Conservation (phyloP, 1,140 invertebrate genomes). For the Diachasmimorpha longicaudata region DNA sequence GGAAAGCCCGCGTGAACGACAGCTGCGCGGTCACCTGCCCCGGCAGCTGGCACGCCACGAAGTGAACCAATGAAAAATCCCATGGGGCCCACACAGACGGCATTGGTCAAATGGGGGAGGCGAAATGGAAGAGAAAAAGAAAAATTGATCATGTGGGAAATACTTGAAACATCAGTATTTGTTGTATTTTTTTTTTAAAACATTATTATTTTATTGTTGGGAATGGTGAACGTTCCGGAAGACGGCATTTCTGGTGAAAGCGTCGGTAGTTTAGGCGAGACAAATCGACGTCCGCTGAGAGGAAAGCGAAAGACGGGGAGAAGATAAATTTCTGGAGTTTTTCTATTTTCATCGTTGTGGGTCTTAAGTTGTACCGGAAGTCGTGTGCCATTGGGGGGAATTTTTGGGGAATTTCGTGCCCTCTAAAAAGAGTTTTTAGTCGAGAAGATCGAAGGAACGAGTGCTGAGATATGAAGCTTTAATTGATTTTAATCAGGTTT, state of each 20-base stretch:
- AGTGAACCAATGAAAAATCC: slow-evolving; percentile 11
- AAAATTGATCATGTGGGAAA: background rate
- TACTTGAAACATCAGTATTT: background rate
- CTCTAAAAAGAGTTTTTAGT: no score
- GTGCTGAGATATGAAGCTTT: no score
- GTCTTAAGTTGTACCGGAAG: background rate
- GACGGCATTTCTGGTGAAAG: slow-evolving; percentile 22
- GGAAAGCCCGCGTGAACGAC: slow-evolving; percentile 29
- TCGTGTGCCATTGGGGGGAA: no score
- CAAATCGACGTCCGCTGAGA: slow-evolving; percentile 17
- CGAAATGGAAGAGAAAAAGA: background rate
- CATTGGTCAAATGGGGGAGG: background rate
- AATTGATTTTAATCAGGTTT: no score
- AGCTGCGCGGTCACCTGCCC: slow-evolving; percentile 51
- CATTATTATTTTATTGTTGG: slow-evolving; percentile 1
- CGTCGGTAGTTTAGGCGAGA: slow-evolving; percentile 19
- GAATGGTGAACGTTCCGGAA: slow-evolving; percentile 18
- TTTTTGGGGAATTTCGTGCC: no score
- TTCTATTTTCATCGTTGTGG: no score
- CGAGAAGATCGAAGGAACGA: no score
- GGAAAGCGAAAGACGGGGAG: slow-evolving; percentile 24
- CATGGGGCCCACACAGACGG: background rate
- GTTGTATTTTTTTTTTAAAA: background rate
- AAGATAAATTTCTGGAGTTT: background rate
- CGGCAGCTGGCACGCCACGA: slow-evolving; percentile 41